Conservation (phyloP, 1,140 invertebrate species). For the Lordiphosa collinella region DNA sequence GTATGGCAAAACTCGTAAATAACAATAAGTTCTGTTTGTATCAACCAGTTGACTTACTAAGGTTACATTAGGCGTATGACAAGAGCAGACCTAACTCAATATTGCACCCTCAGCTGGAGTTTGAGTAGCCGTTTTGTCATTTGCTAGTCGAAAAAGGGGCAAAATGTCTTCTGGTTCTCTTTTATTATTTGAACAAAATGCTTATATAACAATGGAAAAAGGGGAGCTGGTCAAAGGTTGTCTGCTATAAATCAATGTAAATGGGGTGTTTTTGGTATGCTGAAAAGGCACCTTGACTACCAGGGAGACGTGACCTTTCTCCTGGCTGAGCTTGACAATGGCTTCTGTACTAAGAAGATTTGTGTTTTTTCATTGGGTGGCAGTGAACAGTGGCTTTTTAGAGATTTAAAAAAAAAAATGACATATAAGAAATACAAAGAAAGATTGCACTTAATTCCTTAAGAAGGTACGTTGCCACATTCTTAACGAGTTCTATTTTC, state of each 20-base stretch:
- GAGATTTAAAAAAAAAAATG: no score
- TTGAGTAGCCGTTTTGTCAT: not conserved
- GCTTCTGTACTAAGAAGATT: no score
- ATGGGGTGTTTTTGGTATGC: conserved; percentile 1
- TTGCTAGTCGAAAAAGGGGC: conserved; percentile 24
- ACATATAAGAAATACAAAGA: no score
- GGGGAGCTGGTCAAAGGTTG: conserved; percentile 23
- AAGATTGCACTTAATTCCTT: no score
- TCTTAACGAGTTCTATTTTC: no score
- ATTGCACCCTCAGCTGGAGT: not conserved
- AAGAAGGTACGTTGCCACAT: no score
- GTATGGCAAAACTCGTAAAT: not conserved
- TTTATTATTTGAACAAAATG: not conserved
- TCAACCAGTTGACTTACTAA: not conserved
- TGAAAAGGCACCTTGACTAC: no score
- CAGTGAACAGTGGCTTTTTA: no score
- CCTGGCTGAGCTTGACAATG: no score
- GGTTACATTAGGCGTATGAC: conserved; percentile 5
- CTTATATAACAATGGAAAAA: conserved; percentile 33
- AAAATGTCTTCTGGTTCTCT: not conserved
- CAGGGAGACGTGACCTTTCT: no score
- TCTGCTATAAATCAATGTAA: conserved; percentile 52
- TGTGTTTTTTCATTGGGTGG: no score
- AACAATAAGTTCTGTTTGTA: conserved; percentile 20
- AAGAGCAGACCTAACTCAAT: conserved; percentile 21